A percentile compares a stretch with the other conserved stretches of the same genome.
Evolutionary conservation across 2,113 vertebrate species (phyloP).

Genomic region (Protobothrops flavoviridis): DNA sequence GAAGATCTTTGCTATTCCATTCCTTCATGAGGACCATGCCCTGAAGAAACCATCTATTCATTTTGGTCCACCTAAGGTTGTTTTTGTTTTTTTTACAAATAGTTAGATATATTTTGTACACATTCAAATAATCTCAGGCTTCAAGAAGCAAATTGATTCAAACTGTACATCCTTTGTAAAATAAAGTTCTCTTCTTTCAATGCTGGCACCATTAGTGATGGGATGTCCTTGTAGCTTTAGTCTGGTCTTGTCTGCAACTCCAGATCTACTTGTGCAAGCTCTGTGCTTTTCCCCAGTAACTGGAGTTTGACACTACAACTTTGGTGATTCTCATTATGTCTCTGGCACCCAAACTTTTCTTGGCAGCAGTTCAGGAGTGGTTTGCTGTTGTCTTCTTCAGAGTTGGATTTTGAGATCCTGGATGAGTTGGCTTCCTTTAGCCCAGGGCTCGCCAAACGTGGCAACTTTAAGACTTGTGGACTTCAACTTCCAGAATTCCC

Average conservation of each 20-base stretch:
- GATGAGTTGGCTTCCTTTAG: not conserved
- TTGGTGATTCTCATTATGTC: not conserved
- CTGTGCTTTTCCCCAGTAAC: not conserved
- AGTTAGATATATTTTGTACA: not conserved
- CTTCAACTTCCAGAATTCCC: not conserved
- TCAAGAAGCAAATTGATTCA: not conserved
- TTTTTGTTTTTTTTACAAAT: not conserved
- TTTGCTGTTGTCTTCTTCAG: not conserved
- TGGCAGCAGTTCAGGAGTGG: not conserved
- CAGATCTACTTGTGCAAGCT: not conserved
- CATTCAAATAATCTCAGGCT: not conserved
- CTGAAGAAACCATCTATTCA: not conserved
- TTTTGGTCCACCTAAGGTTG: not conserved
- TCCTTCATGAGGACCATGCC: not conserved
- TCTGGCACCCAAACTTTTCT: not conserved
- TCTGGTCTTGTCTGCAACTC: not conserved
- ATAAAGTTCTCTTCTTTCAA: not conserved
- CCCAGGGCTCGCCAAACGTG: not conserved
- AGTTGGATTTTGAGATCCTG: not conserved
- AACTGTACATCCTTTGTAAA: not conserved
- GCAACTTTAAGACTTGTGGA: not conserved
- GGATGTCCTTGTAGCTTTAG: not conserved
- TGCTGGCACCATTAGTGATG: not conserved
- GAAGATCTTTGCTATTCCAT: not conserved
- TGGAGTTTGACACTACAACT: not conserved